A percentile compares a stretch with the other conserved stretches of the same genome.
Conservation (phyloP, 2,113 vertebrate genomes). For the Podarcis muralis region DNA sequence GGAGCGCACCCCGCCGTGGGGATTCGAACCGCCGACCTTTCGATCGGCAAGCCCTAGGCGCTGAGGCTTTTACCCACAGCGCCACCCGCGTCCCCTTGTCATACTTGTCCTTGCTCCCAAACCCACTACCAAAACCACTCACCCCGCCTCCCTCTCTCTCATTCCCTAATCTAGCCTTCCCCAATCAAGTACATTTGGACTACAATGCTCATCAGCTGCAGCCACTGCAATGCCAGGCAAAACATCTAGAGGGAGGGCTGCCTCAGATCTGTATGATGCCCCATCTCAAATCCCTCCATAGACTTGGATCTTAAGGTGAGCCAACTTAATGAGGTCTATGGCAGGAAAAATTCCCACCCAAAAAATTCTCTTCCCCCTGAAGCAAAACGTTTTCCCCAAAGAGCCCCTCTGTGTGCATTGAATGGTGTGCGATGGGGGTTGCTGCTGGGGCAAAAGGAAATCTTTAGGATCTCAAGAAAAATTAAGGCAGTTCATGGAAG, state of each 20-base stretch:
- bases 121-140: background rate
- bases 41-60: no score
- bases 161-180: background rate
- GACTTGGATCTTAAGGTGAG: background rate
- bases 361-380: background rate
- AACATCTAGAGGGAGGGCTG: background rate
- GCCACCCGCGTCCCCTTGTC: no score
- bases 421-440: background rate
- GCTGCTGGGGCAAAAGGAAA: background rate
- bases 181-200: background rate
- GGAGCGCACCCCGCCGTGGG: no score
- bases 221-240: background rate
- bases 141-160: background rate
- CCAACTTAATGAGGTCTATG: background rate
- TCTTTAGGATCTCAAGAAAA: no score
- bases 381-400: background rate
- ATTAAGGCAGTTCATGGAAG: no score
- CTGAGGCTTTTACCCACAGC: no score
- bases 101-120: background rate
- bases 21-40: no score
- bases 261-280: background rate
- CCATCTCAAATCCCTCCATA: background rate
- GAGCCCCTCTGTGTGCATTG: background rate
- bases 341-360: background rate
- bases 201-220: background rate